A percentile compares a stretch with the other conserved stretches of the same genome.
Evolutionary conservation across 2,113 vertebrate genomes (phyloP).

Genomic region (Poeciliopsis occidentalis): DNA sequence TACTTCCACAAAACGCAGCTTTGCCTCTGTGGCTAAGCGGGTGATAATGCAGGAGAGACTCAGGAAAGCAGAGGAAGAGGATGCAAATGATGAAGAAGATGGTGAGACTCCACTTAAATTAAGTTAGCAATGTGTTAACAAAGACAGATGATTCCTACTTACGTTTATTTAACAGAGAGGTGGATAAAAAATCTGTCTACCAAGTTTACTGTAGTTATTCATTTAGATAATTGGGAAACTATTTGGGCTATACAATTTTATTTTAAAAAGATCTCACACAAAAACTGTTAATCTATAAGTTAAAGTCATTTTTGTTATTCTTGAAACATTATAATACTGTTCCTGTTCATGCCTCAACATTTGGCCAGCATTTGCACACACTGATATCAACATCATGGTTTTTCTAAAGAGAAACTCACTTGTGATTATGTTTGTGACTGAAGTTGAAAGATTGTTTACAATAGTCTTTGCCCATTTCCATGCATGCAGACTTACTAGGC

Average conservation of each 20-base stretch:
- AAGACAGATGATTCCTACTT: not conserved
- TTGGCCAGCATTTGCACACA: not conserved
- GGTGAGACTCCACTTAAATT: slow-evolving; percentile 54
- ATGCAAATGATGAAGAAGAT: slow-evolving; percentile 60
- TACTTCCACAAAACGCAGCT: slow-evolving; percentile 49
- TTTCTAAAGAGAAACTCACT: not conserved
- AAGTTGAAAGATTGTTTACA: not conserved
- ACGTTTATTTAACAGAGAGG: not conserved
- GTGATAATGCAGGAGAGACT: slow-evolving; percentile 78
- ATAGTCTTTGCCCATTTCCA: not conserved
- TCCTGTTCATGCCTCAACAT: not conserved
- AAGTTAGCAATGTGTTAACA: not conserved
- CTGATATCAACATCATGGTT: not conserved
- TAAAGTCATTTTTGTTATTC: not conserved
- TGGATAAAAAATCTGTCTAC: too few relatives aligned
- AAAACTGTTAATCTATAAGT: too few relatives aligned
- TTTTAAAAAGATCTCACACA: too few relatives aligned
- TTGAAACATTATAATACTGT: not conserved
- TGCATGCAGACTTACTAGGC: not conserved
- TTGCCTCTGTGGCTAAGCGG: slow-evolving; percentile 69
- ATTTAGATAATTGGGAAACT: too few relatives aligned
- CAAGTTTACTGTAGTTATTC: too few relatives aligned
- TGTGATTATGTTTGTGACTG: not conserved
- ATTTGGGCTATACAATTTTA: not conserved
- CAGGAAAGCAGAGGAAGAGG: slow-evolving; percentile 66